phyloP scores from a whole-genome alignment of 2,113 vertebrate species.

The Callospermophilus lateralis region DNA sequence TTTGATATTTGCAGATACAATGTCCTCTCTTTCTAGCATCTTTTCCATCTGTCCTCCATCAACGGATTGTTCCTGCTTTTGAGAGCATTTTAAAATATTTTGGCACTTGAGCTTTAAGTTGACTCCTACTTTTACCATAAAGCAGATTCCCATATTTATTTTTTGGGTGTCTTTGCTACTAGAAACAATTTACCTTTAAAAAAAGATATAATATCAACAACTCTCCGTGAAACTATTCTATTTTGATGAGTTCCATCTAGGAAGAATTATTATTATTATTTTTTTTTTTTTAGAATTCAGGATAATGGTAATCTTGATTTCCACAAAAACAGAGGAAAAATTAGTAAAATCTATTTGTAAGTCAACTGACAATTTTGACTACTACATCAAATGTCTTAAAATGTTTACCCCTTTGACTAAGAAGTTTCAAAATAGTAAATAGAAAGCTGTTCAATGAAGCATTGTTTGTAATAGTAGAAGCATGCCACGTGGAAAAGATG shows the following conservation, averaged over 20 bases:
- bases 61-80: background rate
- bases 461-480: background rate
- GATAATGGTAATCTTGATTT: background rate
- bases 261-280: too few relatives aligned
- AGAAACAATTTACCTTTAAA: background rate
- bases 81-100: background rate
- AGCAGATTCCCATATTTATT: background rate
- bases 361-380: background rate
- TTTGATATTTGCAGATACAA: background rate
- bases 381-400: background rate
- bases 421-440: background rate
- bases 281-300: background rate
- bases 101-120: background rate
- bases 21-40: background rate
- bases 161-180: background rate
- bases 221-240: background rate
- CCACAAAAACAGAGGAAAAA: background rate
- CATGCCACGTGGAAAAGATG: background rate
- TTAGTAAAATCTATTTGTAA: background rate
- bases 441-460: background rate
- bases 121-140: background rate
- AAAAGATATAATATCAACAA: background rate
- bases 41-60: background rate
- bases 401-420: background rate
- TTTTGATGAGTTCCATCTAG: background rate